Evolutionary conservation across 2,113 vertebrate species (phyloP), one percentile per base, ranked within the genome.

Genomic region (Equus quagga): DNA sequence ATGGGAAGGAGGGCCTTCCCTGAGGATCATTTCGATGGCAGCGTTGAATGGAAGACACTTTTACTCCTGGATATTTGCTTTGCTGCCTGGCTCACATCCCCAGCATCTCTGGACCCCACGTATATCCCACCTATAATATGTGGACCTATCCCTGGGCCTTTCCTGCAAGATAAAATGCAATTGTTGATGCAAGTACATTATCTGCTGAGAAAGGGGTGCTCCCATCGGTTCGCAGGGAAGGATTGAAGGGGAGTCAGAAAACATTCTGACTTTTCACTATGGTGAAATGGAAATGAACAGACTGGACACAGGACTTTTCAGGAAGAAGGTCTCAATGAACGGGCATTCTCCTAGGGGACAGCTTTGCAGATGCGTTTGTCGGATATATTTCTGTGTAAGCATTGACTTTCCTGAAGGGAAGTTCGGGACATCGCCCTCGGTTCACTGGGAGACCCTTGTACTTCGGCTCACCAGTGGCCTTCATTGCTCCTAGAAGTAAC

Each of bases 61-160:
- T 23, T 18, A 8, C 54, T 64, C 44, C 82, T 82, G 54, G 18
- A 18, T 10, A 1, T 58, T 6, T 14, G 13, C 87, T 21, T 3
- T 54, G 75, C 62, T 26, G 18, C 89, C 49, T 12, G 54, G 8
- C 36, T 60, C 21, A 8, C 26, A 7, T 65, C 44, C 89, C 44
- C 44, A 24, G 1, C 5, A 1, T 49, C 90, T 76, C 69, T 19
- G 6, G 46, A n/a, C 56, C 21, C 62, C 41, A 0, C 0, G 2
- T 23, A 0, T 18, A 14, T 36, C 79, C 54, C 21, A 12, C n/a
- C 60, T n/a, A 10, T 72, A 51, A n/a, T 51, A 18, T 0, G 3
- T 24, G 31, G 44, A 56, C 21, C 8, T 36, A 7, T 92, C 83
- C 83, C 33, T 18, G 44, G 51, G 69, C 83, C 65, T 65, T 24